Evolutionary conservation across 2,888 invertebrate genomes (phyloP).

Genomic region (Lithophane semibrunnea): DNA sequence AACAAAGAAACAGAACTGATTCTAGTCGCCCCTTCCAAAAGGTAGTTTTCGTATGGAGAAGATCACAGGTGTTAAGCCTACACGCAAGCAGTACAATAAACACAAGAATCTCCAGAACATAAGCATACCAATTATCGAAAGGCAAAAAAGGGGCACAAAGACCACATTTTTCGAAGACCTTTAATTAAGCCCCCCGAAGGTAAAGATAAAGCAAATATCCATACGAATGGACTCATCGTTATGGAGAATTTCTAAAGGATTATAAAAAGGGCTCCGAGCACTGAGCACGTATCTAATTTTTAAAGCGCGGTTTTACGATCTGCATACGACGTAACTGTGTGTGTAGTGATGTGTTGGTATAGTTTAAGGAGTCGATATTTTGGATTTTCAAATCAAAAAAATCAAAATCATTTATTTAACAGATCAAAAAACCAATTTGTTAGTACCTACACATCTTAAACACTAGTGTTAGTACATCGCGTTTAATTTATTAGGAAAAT

Average conservation of each 20-base stretch:
- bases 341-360: slow-evolving; percentile 68
- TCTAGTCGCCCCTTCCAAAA: too few relatives aligned
- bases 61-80: slow-evolving; percentile 28
- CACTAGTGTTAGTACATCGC: too few relatives aligned
- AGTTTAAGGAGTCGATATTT: slow-evolving; percentile 41
- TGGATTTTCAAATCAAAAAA: too few relatives aligned
- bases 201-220: slow-evolving; percentile 81
- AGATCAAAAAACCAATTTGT: too few relatives aligned
- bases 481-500: too few relatives aligned
- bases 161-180: slow-evolving; percentile 60
- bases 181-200: slow-evolving; percentile 73
- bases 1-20: too few relatives aligned
- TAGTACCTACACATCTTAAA: too few relatives aligned
- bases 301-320: slow-evolving; percentile 85
- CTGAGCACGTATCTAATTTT: slow-evolving; percentile 83
- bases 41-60: too few relatives aligned
- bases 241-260: slow-evolving; percentile 86
- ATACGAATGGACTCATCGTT: slow-evolving; percentile 85
- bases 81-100: slow-evolving; percentile 4
- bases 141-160: slow-evolving; percentile 38
- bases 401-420: too few relatives aligned
- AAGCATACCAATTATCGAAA: slow-evolving; percentile 30
- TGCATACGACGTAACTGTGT: slow-evolving; percentile 77
- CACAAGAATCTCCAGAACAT: slow-evolving; percentile 22
- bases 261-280: slow-evolving; percentile 82